Percentiles rank a stretch among this genome's conserved stretches.
phyloP scores from a whole-genome alignment of 2,888 invertebrate genomes.

The Creontiades dilutus region DNA sequence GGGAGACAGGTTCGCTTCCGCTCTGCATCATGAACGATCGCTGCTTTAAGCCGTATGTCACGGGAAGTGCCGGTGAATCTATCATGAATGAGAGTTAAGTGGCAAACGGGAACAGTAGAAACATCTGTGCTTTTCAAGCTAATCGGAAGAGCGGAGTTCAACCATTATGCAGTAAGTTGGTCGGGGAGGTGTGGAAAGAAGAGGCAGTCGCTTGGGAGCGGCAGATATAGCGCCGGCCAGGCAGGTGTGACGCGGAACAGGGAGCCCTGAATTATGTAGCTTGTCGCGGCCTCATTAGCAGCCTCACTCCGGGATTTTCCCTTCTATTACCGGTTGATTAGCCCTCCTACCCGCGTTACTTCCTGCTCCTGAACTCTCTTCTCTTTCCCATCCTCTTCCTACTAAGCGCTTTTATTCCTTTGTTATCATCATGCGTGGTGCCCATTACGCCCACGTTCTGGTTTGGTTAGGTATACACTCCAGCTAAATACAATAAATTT shows the following conservation, averaged over 20 bases:
- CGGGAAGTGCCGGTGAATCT: background rate
- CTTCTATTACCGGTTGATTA: background rate
- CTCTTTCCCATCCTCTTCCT: background rate
- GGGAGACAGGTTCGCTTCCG: too few species aligned
- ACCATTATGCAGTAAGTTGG: constrained; percentile 27
- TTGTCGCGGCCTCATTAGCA: constrained; percentile 27
- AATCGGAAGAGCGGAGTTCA: constrained; percentile 1
- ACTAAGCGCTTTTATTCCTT: too few species aligned
- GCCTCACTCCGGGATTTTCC: background rate
- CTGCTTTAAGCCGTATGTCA: background rate
- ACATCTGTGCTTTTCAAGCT: constrained; percentile 3
- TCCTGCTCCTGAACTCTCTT: background rate
- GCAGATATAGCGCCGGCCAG: background rate
- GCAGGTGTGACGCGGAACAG: constrained; percentile 26
- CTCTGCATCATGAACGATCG: too few species aligned
- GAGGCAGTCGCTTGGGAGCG: background rate
- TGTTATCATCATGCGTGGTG: too few species aligned
- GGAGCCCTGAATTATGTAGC: constrained; percentile 23
- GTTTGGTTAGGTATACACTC: too few species aligned
- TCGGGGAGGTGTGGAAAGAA: constrained; percentile 6
- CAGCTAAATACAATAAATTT: too few species aligned
- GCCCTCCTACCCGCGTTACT: background rate
- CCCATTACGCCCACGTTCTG: too few species aligned
- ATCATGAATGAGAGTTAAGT: background rate
- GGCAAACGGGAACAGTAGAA: background rate